Base-by-base conservation (phyloP, 1,140 invertebrate genomes). In the Tetranychus urticae region DNA sequence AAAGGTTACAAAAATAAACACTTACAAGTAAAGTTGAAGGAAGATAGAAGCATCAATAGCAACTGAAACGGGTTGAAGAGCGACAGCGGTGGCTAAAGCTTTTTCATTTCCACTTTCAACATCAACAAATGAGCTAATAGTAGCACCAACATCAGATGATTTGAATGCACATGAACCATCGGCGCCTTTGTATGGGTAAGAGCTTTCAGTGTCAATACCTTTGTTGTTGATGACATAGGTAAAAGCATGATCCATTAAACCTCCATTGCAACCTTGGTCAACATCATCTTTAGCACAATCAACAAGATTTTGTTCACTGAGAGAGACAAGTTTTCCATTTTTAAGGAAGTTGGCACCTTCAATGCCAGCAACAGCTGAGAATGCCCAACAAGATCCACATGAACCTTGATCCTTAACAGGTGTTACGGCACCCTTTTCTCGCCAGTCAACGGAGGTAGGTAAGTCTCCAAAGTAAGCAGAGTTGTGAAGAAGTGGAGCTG, bases 31-130 rank as follows among this genome's bases (percentile, higher is more conserved):
- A 60, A 84, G 77, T 66, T 85, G 81, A 76, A 97, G 86, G 4
- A 80, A 76, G 61, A 81, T 79, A 13, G 80, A 79, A 61, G 93
- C 93, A 78, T 97, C 92, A 70, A 98, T 97, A 61, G 89, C 92
- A 69, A 81, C 78, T n/a, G 77, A 76, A 61, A 81, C 70, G 6
- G 92, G 92, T 64, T 89, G 74, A 2, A 84, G 90, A 56, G 89
- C 89, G 61, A 97, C 79, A 62, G 86, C 86, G 52, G 77, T 70
- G 67, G 81, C 74, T 54, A 92, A 72, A 64, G 82, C 77, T 6
- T 79, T 63, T 71, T 91, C 82, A 69, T 82, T 71, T 65, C 81
- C 79, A 64, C 76, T 62, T 42, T 79, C 62, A 67, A 90, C 77
- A 71, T 96, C 88, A 61, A 86, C 79, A 69, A 79, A 92, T 14